Evolutionary conservation across 2,113 vertebrate genomes (phyloP).

Genomic region (Steatornis caripensis): DNA sequence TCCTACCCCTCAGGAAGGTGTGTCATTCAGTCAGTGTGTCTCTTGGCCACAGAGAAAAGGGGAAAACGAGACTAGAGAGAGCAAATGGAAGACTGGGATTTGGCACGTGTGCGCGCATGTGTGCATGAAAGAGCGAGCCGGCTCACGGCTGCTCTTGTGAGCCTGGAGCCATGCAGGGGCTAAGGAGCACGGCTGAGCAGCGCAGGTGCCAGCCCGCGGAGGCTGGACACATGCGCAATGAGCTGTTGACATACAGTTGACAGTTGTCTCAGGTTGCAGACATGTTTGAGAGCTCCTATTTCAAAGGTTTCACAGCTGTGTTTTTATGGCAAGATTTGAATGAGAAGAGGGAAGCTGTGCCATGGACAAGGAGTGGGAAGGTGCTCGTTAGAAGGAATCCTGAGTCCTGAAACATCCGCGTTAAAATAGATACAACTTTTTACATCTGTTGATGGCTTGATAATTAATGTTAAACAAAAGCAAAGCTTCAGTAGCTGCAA

Average conservation of each 20-base stretch:
- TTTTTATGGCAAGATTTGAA: neutral
- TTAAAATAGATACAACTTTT: neutral
- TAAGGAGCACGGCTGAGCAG: neutral
- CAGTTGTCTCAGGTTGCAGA: neutral
- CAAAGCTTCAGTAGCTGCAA: neutral
- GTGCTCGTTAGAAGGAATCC: neutral
- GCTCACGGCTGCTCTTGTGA: rapidly evolving
- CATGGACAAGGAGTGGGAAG: neutral
- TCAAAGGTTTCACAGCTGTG: neutral
- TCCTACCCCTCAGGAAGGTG: rapidly evolving
- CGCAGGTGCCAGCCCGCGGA: rapidly evolving
- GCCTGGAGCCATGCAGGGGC: neutral
- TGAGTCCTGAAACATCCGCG: neutral
- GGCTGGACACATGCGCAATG: neutral
- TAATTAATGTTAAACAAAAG: slow-evolving; percentile 63
- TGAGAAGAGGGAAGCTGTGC: neutral
- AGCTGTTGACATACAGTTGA: neutral
- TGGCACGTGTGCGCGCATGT: neutral
- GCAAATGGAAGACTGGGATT: rapidly evolving
- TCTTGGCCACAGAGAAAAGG: neutral
- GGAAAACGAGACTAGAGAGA: neutral
- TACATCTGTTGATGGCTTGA: slow-evolving; percentile 28
- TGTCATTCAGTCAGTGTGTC: rapidly evolving
- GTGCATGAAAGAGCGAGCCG: neutral
- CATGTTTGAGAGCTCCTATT: neutral